Conservation (phyloP, 1,140 invertebrate genomes). For the Archegozetes longisetosus region DNA sequence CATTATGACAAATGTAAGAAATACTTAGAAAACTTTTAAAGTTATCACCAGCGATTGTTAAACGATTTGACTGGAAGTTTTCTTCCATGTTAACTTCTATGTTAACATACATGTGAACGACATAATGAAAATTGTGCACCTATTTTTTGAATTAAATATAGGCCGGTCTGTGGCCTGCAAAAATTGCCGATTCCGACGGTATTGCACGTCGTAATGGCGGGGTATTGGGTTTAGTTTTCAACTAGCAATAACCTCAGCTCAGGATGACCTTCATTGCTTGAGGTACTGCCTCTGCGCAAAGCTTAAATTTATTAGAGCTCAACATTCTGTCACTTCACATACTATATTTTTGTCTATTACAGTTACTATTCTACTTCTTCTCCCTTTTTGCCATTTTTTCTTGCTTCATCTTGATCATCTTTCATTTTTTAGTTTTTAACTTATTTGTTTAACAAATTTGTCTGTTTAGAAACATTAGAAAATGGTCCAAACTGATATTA, state of each 20-base stretch:
- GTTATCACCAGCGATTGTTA: too few species aligned
- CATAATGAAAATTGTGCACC: too few species aligned
- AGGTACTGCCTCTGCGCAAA: conserved; percentile 21
- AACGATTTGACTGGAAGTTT: too few species aligned
- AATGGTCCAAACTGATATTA: too few species aligned
- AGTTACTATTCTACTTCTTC: not conserved
- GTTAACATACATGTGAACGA: too few species aligned
- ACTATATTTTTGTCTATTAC: not conserved
- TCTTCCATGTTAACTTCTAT: too few species aligned
- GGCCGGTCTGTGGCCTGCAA: conserved; percentile 18
- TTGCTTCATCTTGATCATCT: not conserved
- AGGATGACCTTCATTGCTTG: conserved; percentile 20
- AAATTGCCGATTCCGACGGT: conserved; percentile 19
- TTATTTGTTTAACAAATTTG: too few species aligned
- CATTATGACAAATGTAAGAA: too few species aligned
- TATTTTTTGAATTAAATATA: conserved; percentile 2
- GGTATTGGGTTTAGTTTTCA: conserved; percentile 22
- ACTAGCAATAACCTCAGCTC: conserved; percentile 21
- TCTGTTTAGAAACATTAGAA: too few species aligned
- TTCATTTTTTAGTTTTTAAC: not conserved
- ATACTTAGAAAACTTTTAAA: too few species aligned
- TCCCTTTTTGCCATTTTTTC: not conserved
- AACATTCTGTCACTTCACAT: not conserved
- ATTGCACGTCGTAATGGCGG: conserved; percentile 18
- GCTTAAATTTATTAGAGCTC: conserved; percentile 5